These are phyloP conservation scores for Apamea monoglypha DNA, from an alignment of 2,888 invertebrate species.

Conservation along the genomic window DNA sequence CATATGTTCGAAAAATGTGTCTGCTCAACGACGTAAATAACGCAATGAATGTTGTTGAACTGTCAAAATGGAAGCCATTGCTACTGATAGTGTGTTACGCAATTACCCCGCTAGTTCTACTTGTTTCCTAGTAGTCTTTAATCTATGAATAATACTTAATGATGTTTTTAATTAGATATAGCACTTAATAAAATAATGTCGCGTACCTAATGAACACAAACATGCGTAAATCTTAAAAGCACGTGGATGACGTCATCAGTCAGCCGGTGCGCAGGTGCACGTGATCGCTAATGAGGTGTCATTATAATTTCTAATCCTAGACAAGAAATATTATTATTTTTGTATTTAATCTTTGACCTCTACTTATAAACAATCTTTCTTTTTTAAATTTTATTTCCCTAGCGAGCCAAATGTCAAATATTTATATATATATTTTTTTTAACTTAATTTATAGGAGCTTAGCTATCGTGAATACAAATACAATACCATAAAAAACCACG, in stretches of 20 bases:
- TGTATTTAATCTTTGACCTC: constrained; percentile 2
- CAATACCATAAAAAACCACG: not conserved
- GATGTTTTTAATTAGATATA: constrained; percentile 10
- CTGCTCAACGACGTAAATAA: too few relatives aligned
- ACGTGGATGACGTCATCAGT: constrained; percentile 36
- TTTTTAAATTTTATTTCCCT: constrained; percentile 13
- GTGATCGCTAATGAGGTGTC: constrained; percentile 27
- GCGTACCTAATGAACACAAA: constrained; percentile 7
- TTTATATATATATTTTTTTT: too few relatives aligned
- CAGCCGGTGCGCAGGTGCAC: constrained; percentile 24
- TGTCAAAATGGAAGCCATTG: too few relatives aligned
- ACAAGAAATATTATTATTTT: constrained; percentile 2
- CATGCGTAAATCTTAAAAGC: constrained; percentile 6
- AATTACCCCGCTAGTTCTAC: too few relatives aligned
- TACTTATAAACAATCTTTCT: not conserved
- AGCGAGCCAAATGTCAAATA: not conserved
- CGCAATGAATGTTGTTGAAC: too few relatives aligned
- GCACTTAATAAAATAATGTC: not conserved
- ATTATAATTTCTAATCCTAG: constrained; percentile 47
- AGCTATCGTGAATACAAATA: not conserved
- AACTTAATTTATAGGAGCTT: not conserved
- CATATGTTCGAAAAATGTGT: too few relatives aligned
- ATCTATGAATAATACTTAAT: not conserved
- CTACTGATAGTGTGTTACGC: too few relatives aligned
- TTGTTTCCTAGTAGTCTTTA: too few relatives aligned